phyloP scores from a whole-genome alignment of 2,888 invertebrate genomes.

The Itoplectis maculator region DNA sequence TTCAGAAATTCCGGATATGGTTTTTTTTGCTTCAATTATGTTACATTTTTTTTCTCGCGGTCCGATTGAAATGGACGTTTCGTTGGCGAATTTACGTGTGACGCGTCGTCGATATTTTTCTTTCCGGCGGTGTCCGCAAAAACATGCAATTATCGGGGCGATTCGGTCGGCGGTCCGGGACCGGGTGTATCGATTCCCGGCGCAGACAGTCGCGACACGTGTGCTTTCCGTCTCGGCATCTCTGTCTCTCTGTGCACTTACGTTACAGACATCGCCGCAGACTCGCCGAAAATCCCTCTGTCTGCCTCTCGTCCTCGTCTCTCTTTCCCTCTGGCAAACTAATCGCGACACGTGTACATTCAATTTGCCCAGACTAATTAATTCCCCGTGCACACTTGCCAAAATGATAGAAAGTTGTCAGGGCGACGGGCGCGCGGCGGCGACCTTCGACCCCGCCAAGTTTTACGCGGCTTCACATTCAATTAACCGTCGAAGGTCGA shows the following conservation, averaged over 20 bases:
- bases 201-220: conserved; percentile 7
- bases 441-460: not conserved
- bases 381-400: conserved; percentile 58
- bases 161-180: not conserved
- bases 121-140: not conserved
- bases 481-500: conserved; percentile 28
- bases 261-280: conserved; percentile 21
- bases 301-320: conserved; percentile 19
- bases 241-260: conserved; percentile 24
- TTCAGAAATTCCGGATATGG: no score
- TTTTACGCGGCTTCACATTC: conserved; percentile 11
- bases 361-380: conserved; percentile 54
- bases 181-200: conserved; percentile 38
- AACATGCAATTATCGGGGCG: not conserved
- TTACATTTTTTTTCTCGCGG: not conserved
- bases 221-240: no score
- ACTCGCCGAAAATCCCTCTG: conserved; percentile 19
- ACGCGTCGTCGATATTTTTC: not conserved
- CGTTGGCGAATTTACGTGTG: no score
- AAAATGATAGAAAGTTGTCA: conserved; percentile 30
- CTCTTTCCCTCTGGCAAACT: conserved; percentile 36
- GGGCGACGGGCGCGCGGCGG: no score
- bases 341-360: conserved; percentile 41
- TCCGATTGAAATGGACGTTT: not conserved
- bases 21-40: no score